Percentiles rank a stretch among this genome's conserved stretches.
phyloP scores from a whole-genome alignment of 2,113 vertebrate species.

The Empidonax traillii region DNA sequence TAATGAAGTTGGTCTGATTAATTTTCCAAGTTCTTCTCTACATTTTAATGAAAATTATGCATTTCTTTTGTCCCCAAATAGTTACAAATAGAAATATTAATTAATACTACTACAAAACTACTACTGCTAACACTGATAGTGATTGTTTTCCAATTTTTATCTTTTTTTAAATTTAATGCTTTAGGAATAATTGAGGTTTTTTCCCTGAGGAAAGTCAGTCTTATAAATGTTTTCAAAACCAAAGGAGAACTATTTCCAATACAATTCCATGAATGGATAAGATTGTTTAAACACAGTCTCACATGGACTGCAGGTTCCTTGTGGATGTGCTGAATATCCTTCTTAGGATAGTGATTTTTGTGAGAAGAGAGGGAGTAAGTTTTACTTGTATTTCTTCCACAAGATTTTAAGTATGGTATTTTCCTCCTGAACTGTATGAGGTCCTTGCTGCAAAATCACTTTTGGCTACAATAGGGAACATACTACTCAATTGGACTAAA shows the following conservation, averaged over 20 bases:
- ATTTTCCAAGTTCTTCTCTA: background rate
- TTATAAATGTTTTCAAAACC: background rate
- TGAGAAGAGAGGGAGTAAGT: background rate
- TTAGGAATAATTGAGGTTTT: background rate
- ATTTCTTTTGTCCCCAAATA: background rate
- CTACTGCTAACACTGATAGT: background rate
- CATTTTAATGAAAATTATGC: background rate
- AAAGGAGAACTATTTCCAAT: background rate
- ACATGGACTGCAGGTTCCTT: background rate
- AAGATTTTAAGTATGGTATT: background rate
- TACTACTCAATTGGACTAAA: background rate
- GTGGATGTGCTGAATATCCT: background rate
- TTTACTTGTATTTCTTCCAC: background rate
- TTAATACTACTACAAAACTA: background rate
- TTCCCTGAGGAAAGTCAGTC: background rate
- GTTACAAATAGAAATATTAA: background rate
- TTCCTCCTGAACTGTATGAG: background rate
- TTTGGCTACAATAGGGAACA: background rate
- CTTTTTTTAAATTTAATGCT: background rate
- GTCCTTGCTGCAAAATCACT: background rate
- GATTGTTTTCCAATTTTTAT: rapidly evolving
- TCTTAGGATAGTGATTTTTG: background rate
- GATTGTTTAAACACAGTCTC: background rate
- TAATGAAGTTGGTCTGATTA: background rate
- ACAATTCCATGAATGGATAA: background rate